Percentiles rank a stretch among this genome's conserved stretches.
Conservation (phyloP, 2,797 vertebrate species). For the Lagodon rhomboides region DNA sequence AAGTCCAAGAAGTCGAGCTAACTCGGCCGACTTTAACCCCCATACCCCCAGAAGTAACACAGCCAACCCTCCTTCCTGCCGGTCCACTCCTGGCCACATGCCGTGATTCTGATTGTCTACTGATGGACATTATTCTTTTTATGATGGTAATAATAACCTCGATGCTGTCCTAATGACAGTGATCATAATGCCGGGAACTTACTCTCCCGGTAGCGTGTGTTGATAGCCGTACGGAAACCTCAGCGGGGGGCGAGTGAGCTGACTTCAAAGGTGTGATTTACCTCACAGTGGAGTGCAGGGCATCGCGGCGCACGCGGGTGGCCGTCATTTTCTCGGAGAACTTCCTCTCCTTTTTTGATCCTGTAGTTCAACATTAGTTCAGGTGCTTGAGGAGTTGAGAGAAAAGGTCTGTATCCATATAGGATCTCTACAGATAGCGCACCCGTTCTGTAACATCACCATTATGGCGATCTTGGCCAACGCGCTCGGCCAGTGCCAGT, state of each 20-base stretch:
- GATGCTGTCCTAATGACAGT: constrained; percentile 77
- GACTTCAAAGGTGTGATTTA: constrained; percentile 77
- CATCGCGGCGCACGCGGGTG: constrained; percentile 33
- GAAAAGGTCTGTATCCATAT: too few relatives aligned
- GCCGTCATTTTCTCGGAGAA: constrained; percentile 60
- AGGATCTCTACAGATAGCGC: constrained; percentile 17
- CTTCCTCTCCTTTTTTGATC: constrained; percentile 59
- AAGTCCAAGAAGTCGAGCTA: constrained; percentile 37
- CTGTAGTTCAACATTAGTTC: constrained; percentile 33
- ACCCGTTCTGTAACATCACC: constrained; percentile 18
- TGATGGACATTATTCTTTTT: constrained; percentile 82
- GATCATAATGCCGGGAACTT: constrained; percentile 75
- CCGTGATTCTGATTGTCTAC: constrained; percentile 78
- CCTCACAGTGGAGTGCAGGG: constrained; percentile 63
- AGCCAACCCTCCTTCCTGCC: neutral
- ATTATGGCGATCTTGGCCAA: constrained; percentile 10
- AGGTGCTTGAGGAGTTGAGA: constrained; percentile 21
- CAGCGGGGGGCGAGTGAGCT: constrained; percentile 64
- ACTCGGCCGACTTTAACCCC: constrained; percentile 19
- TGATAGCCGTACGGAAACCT: constrained; percentile 60
- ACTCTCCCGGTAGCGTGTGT: constrained; percentile 45
- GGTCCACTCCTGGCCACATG: constrained; percentile 66
- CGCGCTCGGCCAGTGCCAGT: constrained; percentile 12
- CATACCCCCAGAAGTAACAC: neutral
- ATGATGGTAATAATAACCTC: constrained; percentile 80